Evolutionary conservation across 64 coral and sea anemone species (phyloP).

Genomic region (Cladopsammia gracilis): DNA sequence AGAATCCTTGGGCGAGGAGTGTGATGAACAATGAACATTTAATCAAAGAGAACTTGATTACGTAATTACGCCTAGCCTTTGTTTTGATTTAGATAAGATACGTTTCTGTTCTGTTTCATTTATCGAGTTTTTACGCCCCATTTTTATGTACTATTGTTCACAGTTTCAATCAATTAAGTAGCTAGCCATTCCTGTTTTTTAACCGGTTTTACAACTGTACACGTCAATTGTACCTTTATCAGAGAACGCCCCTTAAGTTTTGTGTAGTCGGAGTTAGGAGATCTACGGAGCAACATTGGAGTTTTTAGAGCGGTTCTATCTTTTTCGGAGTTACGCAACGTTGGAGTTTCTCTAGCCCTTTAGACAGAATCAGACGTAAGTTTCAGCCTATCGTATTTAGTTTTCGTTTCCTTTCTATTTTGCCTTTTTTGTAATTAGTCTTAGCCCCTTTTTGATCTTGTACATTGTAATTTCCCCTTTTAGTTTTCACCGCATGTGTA

Average conservation of each 20-base stretch:
- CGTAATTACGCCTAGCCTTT: background rate
- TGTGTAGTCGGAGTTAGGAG: background rate
- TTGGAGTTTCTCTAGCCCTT: constrained; percentile 1
- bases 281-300: background rate
- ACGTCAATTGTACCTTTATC: constrained; percentile 7
- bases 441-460: constrained; percentile 10
- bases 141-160: constrained; percentile 8
- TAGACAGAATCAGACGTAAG: constrained; percentile 21
- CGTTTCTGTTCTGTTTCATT: constrained; percentile 18
- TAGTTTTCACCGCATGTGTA: constrained; percentile 15
- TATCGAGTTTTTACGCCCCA: background rate
- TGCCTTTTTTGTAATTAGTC: background rate
- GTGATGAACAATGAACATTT: constrained; percentile 3
- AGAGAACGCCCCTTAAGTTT: constrained; percentile 3
- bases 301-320: background rate
- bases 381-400: background rate
- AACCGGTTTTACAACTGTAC: constrained; percentile 22
- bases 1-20: constrained; percentile 32
- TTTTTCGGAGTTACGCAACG: constrained; percentile 2
- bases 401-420: background rate
- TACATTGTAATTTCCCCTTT: constrained; percentile 11
- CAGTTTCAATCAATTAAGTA: background rate
- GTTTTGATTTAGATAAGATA: constrained; percentile 7
- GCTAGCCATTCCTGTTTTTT: constrained; percentile 3
- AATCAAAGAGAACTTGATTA: constrained; percentile 1